These are phyloP conservation scores for Heteromyza rotundicornis DNA, from an alignment of 2,888 invertebrate species.

Conservation along the genomic window DNA sequence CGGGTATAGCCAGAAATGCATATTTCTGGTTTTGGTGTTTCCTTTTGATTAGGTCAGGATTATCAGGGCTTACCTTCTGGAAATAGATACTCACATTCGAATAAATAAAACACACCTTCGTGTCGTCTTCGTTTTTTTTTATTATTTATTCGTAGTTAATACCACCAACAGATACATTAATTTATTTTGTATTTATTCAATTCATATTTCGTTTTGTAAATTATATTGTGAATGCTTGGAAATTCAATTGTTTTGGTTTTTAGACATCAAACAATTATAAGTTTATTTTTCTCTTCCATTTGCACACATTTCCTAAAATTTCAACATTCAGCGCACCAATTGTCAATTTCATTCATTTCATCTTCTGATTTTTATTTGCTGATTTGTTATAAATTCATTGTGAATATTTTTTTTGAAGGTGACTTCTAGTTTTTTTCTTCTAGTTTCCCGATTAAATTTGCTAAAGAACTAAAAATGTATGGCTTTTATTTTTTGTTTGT, in stretches of 20 bases:
- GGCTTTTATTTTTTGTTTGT: constrained; percentile 2
- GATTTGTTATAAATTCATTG: no score
- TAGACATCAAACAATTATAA: constrained; percentile 22
- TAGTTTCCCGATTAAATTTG: no score
- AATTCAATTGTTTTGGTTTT: not conserved
- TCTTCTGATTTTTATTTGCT: no score
- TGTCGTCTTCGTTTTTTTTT: not conserved
- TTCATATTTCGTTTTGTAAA: constrained; percentile 8
- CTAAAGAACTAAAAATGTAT: not conserved
- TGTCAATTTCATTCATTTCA: no score
- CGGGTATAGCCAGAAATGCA: no score
- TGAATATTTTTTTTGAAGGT: not conserved
- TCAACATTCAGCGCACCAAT: no score
- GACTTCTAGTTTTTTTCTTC: constrained; percentile 12
- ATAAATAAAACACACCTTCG: not conserved
- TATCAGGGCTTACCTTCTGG: no score
- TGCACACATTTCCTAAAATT: no score
- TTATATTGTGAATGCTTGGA: not conserved
- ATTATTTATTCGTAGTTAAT: constrained; percentile 11
- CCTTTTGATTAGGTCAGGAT: no score
- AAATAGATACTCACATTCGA: not conserved
- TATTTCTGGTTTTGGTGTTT: no score
- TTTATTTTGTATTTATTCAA: constrained; percentile 5
- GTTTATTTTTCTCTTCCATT: no score
- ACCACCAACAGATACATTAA: constrained; percentile 21